A percentile compares a stretch with the other conserved stretches of the same genome.
Evolutionary conservation across 2,888 invertebrate species (phyloP).

Genomic region (Dolichomitus sp.): DNA sequence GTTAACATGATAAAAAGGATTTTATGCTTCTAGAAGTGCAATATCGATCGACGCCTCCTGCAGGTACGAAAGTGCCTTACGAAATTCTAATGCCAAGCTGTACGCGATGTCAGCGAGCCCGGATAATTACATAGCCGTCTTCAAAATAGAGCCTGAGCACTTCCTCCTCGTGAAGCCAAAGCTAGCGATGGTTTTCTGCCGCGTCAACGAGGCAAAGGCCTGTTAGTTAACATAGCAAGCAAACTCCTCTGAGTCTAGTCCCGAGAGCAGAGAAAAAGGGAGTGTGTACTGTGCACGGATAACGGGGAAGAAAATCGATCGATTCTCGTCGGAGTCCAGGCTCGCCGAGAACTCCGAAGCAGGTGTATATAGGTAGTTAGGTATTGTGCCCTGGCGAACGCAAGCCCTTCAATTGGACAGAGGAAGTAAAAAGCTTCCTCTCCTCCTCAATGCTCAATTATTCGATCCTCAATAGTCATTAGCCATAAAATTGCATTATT

Average conservation of each 20-base stretch:
- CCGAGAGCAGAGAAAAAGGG: slow-evolving; percentile 62
- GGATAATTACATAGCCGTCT: slow-evolving; percentile 67
- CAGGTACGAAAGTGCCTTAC: slow-evolving; percentile 12
- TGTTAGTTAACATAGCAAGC: neutral
- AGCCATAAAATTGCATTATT: neutral
- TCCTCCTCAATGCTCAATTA: neutral
- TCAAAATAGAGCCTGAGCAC: slow-evolving; percentile 57
- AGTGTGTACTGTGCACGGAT: slow-evolving; percentile 13
- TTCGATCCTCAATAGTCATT: neutral
- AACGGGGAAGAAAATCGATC: slow-evolving; percentile 62
- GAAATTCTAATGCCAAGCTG: slow-evolving; percentile 53
- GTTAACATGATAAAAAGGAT: neutral
- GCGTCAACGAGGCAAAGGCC: neutral
- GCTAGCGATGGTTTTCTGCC: neutral
- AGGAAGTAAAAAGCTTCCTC: neutral
- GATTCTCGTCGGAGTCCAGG: slow-evolving; percentile 56
- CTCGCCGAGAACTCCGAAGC: slow-evolving; percentile 45
- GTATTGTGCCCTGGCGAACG: slow-evolving; percentile 49
- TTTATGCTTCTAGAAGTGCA: neutral
- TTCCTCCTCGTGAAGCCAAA: slow-evolving; percentile 38
- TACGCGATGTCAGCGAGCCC: slow-evolving; percentile 57
- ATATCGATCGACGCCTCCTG: slow-evolving; percentile 30
- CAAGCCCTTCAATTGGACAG: neutral
- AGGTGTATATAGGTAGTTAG: slow-evolving; percentile 17
- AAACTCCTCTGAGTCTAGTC: slow-evolving; percentile 6